These are phyloP conservation scores for Lepidocolaptes lacrymiger DNA, from an alignment of 2,797 vertebrate species.

Conservation along the genomic window DNA sequence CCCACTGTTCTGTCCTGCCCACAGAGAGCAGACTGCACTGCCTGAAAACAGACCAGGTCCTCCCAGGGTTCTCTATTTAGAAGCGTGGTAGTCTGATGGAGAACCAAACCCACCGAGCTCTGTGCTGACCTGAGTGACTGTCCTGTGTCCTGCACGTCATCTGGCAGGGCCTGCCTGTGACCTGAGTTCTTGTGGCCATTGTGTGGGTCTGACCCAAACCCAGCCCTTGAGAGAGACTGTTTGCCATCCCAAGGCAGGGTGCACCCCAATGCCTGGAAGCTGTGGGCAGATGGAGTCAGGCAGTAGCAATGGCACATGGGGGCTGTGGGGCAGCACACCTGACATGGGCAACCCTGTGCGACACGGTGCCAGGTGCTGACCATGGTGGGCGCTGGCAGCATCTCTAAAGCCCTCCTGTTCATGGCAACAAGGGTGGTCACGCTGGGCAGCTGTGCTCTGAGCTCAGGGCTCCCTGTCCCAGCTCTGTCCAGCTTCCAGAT, in stretches of 20 bases:
- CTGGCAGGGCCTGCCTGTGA: not conserved
- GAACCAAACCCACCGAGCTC: not conserved
- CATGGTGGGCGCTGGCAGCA: not conserved
- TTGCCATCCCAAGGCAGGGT: not conserved
- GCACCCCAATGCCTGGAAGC: not conserved
- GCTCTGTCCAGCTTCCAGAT: not conserved
- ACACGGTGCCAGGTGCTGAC: not conserved
- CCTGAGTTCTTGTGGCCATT: not conserved
- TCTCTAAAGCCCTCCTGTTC: not conserved
- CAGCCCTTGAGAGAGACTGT: not conserved
- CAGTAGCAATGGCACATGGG: not conserved
- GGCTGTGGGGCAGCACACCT: not conserved
- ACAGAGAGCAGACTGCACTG: not conserved
- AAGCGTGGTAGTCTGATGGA: not conserved
- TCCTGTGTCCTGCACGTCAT: not conserved
- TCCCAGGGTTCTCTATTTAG: not conserved
- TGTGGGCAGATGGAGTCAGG: not conserved
- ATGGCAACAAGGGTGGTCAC: not conserved
- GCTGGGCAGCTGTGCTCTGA: not conserved
- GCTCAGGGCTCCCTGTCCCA: not conserved
- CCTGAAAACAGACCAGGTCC: not conserved
- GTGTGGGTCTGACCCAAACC: not conserved
- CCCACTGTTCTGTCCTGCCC: not conserved
- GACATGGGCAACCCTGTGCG: rapidly evolving
- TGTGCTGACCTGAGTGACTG: not conserved